Evolutionary conservation across 2,888 invertebrate genomes (phyloP).

Genomic region (Chymomyza fuscimana): DNA sequence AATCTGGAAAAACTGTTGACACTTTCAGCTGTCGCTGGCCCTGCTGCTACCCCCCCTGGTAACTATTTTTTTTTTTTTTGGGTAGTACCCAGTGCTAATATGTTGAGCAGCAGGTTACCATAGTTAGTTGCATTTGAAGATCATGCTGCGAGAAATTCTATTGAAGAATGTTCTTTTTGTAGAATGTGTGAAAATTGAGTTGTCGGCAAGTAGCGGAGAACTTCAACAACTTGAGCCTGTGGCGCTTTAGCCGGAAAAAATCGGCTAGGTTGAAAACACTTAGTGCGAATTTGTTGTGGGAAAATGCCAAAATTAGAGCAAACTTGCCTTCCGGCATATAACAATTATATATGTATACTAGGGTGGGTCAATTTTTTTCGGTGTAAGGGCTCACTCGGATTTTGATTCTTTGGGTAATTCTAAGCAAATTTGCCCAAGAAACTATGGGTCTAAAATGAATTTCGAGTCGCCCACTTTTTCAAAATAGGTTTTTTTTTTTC

Average conservation of each 20-base stretch:
- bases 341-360: too few relatives aligned
- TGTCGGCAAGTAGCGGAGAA: neutral
- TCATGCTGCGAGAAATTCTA: constrained; percentile 2
- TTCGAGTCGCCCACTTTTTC: too few relatives aligned
- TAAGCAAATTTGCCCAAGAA: too few relatives aligned
- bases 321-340: too few relatives aligned
- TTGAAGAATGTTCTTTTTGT: neutral
- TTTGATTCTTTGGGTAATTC: too few relatives aligned
- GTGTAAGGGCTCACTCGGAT: too few relatives aligned
- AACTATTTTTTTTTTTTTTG: neutral
- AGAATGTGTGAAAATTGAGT: neutral
- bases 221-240: neutral
- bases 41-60: neutral
- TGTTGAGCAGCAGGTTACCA: constrained; percentile 12
- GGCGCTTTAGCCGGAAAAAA: neutral
- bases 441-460: too few relatives aligned
- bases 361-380: too few relatives aligned
- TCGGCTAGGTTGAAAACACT: neutral
- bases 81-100: constrained; percentile 13
- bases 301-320: neutral
- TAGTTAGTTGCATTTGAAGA: neutral
- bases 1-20: constrained; percentile 8
- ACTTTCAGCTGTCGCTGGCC: constrained; percentile 12
- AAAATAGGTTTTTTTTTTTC: too few relatives aligned
- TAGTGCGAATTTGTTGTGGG: neutral